Base-by-base conservation (phyloP, 2,888 invertebrate genomes). In the Creontiades dilutus region DNA sequence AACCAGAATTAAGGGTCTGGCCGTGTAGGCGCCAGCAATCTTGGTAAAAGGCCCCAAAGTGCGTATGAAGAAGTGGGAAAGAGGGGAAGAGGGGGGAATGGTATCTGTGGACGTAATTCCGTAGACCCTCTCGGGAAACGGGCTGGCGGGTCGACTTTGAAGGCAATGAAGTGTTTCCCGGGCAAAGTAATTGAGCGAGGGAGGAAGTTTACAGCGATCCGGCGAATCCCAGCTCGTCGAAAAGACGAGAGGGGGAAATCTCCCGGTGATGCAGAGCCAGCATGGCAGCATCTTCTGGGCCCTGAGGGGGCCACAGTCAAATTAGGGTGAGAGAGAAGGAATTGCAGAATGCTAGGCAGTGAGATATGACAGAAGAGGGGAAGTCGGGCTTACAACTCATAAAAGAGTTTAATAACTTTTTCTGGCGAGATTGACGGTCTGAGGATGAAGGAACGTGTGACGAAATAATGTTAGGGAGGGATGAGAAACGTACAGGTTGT, bases 11-110 rank as follows among this genome's bases (percentile, higher is more conserved):
- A 48, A 80, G 48, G 48, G 14, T 80, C 80, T n/a, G 80, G 68
- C 19, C 78, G 46, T 46, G 47, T 9, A 78, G 78, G 78, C 78
- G 78, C 78, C 78, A 19, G 78, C 78, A 78, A 78, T 78, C 78
- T 78, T 76, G 19, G 78, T 78, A 78, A 78, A 78, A 78, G 78
- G 46, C 7, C 78, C 46, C n/a, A 46, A 78, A 68, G 27, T 68
- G 68, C 57, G 57, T 57, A 11, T 16, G 57, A 37, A 37, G 68
- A 27, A 9, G 23, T 16, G 78, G 4, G 46, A 37, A 78, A 78
- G 46, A 46, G 5, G 16, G 13, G 19, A n/a, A n/a, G 37, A 16
- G 78, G 37, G 16, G 78, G 28, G 28, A 19, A 75, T 75, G 19
- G 52, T 52, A 68, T 68, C 23, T 23, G 68, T 23, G 11, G 23